phyloP scores from a whole-genome alignment of 2,888 invertebrate species.

The Mycalesis mineus region DNA sequence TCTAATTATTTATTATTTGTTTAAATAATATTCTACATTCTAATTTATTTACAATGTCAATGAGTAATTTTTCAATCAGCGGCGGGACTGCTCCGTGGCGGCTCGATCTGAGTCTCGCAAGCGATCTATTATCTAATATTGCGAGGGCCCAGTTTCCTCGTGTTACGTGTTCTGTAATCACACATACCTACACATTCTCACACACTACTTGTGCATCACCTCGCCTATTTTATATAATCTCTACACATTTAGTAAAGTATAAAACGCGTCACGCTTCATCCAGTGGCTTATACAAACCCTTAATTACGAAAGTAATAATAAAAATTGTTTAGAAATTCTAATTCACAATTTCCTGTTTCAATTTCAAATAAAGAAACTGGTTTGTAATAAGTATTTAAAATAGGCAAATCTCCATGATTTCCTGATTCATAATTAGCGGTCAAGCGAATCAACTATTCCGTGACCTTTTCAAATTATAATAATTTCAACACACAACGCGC shows the following conservation, averaged over 20 bases:
- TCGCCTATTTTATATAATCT: background rate
- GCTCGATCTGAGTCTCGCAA: background rate
- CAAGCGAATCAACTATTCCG: slow-evolving; percentile 70
- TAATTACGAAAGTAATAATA: background rate
- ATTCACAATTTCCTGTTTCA: background rate
- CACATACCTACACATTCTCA: slow-evolving; percentile 34
- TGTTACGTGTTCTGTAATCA: slow-evolving; percentile 52
- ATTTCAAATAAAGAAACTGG: slow-evolving; percentile 5
- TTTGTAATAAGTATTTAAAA: slow-evolving; percentile 25
- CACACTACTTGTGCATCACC: background rate
- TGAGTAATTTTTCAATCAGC: background rate
- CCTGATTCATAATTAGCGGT: slow-evolving; percentile 54
- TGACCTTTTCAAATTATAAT: slow-evolving; percentile 67
- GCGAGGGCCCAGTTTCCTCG: slow-evolving; percentile 55
- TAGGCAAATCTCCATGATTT: slow-evolving; percentile 36
- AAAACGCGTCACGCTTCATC: background rate
- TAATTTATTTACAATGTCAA: too few relatives aligned
- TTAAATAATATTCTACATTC: too few relatives aligned
- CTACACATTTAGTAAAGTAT: background rate
- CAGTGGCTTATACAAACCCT: background rate
- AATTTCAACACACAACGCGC: slow-evolving; percentile 65
- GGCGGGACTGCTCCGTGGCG: background rate
- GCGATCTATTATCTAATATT: slow-evolving; percentile 56
- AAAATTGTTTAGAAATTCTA: background rate
- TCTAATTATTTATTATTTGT: too few relatives aligned